These are phyloP conservation scores for Anisognathus igniventris DNA, from an alignment of 2,797 vertebrate genomes.

Conservation along the genomic window DNA sequence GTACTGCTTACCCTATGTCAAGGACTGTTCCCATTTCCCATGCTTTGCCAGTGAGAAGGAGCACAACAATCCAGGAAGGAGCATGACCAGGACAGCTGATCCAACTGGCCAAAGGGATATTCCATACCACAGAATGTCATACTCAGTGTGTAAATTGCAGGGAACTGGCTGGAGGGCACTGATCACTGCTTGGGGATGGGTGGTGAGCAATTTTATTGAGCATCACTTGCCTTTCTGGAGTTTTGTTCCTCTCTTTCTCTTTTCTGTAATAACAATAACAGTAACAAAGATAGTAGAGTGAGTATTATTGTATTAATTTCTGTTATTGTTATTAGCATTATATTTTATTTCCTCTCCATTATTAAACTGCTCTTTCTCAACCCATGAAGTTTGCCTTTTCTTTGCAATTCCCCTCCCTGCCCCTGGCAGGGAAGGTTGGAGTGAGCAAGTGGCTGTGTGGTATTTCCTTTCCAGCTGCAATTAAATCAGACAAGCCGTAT, in stretches of 20 bases:
- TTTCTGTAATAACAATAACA: neutral
- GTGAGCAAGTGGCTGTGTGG: neutral
- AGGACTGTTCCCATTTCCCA: neutral
- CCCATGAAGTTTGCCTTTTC: neutral
- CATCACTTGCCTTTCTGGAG: neutral
- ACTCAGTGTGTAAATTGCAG: neutral
- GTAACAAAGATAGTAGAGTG: too few relatives aligned
- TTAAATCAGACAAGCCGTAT: neutral
- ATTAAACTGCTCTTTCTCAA: neutral
- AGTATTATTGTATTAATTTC: neutral
- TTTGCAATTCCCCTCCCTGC: neutral
- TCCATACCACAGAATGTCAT: neutral
- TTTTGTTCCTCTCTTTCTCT: neutral
- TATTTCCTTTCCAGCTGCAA: neutral
- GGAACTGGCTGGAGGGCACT: neutral
- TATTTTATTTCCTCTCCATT: neutral
- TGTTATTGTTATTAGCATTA: neutral
- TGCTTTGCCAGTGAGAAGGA: neutral
- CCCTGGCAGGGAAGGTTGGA: neutral
- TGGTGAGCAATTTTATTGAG: neutral
- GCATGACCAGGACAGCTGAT: neutral
- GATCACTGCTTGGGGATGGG: neutral
- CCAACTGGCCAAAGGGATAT: neutral
- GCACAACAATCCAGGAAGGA: neutral
- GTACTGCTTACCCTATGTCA: neutral